Evolutionary conservation across 1,140 invertebrate species (phyloP).

Genomic region (Caenorhabditis brenneri): DNA sequence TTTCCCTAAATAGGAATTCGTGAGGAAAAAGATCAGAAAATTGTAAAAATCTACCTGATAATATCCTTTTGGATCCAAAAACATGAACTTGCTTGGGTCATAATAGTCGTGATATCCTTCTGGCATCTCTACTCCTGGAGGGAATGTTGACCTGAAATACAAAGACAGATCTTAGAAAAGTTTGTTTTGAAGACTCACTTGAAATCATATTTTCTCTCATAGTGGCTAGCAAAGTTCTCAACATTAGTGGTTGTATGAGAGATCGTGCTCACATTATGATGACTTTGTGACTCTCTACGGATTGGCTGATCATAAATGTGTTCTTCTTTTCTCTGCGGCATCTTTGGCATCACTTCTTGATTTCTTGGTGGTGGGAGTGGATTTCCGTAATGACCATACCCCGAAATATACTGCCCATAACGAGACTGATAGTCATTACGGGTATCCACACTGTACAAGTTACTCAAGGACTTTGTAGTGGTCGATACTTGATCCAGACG

Average conservation of each 20-base stretch:
- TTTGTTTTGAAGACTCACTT: background rate
- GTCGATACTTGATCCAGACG: background rate
- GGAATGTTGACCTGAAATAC: constrained; percentile 9
- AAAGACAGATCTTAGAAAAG: background rate
- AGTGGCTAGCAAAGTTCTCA: background rate
- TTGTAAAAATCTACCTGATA: background rate
- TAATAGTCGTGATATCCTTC: constrained; percentile 31
- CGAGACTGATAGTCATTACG: constrained; percentile 6
- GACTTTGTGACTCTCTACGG: background rate
- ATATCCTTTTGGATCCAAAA: background rate
- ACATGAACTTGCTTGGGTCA: constrained; percentile 13
- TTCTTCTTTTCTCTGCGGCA: background rate
- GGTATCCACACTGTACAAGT: background rate
- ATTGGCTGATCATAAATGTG: constrained; percentile 20
- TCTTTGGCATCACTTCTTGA: constrained; percentile 4
- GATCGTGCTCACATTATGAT: too few species aligned
- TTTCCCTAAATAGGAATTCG: too few species aligned
- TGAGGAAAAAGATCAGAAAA: background rate
- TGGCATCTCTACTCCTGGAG: constrained; percentile 11
- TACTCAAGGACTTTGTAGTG: constrained; percentile 15
- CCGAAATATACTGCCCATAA: background rate
- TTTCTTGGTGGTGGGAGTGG: background rate
- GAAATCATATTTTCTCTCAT: constrained; percentile 37
- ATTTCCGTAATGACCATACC: constrained; percentile 3
- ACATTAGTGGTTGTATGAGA: background rate